These are phyloP conservation scores for Drosophila repletoides DNA, from an alignment of 1,140 invertebrate species.

Conservation along the genomic window DNA sequence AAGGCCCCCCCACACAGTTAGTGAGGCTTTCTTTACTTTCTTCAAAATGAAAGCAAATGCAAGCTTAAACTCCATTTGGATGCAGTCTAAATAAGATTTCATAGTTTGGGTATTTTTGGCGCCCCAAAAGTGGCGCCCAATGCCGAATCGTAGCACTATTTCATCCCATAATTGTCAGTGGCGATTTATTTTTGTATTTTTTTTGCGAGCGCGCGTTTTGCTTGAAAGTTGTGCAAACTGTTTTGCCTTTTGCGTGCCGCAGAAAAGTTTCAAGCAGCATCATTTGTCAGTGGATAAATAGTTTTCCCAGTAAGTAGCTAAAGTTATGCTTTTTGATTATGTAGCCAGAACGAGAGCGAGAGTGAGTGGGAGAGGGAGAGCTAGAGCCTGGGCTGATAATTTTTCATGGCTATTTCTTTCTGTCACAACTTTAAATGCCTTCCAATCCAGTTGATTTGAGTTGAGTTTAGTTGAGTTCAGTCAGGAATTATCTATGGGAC, in stretches of 20 bases:
- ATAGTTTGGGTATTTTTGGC: too few relatives aligned
- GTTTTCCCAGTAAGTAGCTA: conserved; percentile 76
- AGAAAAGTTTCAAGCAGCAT: conserved; percentile 73
- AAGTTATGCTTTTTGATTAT: conserved; percentile 80
- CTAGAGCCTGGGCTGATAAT: conserved; percentile 47
- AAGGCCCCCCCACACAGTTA: too few relatives aligned
- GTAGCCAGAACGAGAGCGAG: conserved; percentile 18
- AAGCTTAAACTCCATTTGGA: too few relatives aligned
- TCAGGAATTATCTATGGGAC: conserved; percentile 9
- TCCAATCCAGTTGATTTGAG: too few relatives aligned
- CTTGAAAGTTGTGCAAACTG: conserved; percentile 69
- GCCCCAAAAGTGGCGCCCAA: neutral
- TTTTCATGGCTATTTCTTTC: conserved; percentile 62
- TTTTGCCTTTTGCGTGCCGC: conserved; percentile 71
- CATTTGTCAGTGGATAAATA: conserved; percentile 81
- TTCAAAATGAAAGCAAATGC: too few relatives aligned
- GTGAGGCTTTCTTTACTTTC: too few relatives aligned
- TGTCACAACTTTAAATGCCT: conserved; percentile 56
- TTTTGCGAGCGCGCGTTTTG: conserved; percentile 9
- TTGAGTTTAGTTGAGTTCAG: too few relatives aligned
- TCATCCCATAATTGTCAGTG: conserved; percentile 19
- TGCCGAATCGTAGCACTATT: neutral
- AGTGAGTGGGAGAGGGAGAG: neutral
- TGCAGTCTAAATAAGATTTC: too few relatives aligned
- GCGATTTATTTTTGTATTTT: conserved; percentile 31